Base-by-base conservation (phyloP, 2,113 vertebrate genomes). In the Percopsis transmontana region DNA sequence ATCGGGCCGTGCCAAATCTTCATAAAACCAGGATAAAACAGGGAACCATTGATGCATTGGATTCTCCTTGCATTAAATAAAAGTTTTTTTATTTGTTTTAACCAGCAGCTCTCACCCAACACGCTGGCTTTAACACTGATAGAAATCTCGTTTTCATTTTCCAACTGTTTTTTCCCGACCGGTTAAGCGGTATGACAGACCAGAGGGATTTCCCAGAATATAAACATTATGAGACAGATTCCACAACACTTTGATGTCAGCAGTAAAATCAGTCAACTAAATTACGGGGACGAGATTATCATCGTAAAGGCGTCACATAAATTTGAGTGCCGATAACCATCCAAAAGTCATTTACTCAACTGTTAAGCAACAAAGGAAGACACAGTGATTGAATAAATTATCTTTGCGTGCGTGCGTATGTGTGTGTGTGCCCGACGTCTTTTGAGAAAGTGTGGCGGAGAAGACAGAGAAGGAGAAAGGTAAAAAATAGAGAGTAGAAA, bases 171-270 rank as follows among this genome's bases (percentile, higher is more conserved):
- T 63, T 71, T 62, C 62, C 81, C 63, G 70, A 61, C 40, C 18
- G 33, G 58, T 81, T 82, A 70, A 70, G 48, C 41, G 66, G 40
- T 3, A 12, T 61, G 50, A 48, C 12, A 59, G 70, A 68, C 72
- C 72, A 19, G 41, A 12, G 66, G 80, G 74, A 85, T 63, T 71
- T 80, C 66, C 81, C 72, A 67, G 79, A 85, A 72, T 82, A 88
- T 79, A 82, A 87, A 90, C 74, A 70, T 82, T 79, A 87, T 77
- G 79, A 77, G 72, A 85, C 72, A 62, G 66, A 80, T 66, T 81
- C 73, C 79, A 53, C 20, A 15, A 54, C 57, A 64, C 62, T 69
- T 87, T 85, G 76, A 79, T 74, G 72, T 23, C 1, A 0, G 63
- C 21, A 56, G 27, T 88, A 74, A 86, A 86, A 83, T 69, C 77